Percentiles rank a stretch among this genome's conserved stretches.
These are phyloP conservation scores for Oedothorax gibbosus DNA, from an alignment of 1,140 invertebrate species.

Conservation along the genomic window DNA sequence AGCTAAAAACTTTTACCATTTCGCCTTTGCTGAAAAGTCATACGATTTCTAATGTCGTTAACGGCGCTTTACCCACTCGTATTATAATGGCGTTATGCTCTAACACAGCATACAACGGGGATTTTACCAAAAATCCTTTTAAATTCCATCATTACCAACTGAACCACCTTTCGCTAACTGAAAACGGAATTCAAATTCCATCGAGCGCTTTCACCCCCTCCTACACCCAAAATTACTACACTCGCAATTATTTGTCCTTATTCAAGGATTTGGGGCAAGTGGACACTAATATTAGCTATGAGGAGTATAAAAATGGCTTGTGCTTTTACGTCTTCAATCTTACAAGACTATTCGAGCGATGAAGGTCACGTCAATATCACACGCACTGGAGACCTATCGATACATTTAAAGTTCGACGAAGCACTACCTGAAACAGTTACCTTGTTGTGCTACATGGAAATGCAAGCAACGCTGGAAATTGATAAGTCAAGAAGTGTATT, in stretches of 20 bases:
- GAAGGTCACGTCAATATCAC: background rate
- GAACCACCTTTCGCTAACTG: background rate
- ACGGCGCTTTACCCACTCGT: background rate
- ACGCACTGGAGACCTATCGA: background rate
- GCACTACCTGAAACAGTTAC: background rate
- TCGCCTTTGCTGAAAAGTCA: background rate
- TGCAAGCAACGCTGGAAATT: background rate
- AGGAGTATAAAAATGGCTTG: background rate
- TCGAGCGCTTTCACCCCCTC: background rate
- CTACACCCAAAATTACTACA: background rate
- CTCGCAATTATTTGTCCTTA: background rate
- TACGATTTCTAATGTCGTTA: background rate
- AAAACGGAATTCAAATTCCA: constrained; percentile 4
- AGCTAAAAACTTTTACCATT: background rate
- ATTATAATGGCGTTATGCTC: background rate
- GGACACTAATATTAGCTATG: background rate
- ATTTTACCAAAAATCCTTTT: background rate
- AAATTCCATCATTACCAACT: background rate
- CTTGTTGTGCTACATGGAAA: background rate
- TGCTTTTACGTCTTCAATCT: background rate
- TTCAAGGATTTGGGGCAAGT: background rate
- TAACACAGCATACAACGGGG: background rate
- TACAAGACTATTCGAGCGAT: background rate
- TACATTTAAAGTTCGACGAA: background rate
- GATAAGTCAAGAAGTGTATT: background rate